phyloP scores from a whole-genome alignment of 1,140 invertebrate species.

The Pseudobourletiella spinata region DNA sequence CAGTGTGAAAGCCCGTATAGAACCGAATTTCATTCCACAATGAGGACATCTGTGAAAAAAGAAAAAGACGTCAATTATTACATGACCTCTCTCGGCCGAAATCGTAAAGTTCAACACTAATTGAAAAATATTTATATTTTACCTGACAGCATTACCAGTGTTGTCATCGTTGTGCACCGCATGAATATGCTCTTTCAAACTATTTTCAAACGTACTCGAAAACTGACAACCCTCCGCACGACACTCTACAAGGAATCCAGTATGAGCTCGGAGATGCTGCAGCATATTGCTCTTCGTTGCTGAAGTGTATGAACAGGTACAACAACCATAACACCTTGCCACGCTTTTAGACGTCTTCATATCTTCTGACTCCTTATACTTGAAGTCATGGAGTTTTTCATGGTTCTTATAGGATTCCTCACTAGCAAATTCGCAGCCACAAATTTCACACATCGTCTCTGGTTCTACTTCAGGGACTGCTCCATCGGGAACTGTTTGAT shows the following conservation, averaged over 20 bases:
- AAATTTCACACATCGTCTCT: conserved; percentile 44
- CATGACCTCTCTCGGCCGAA: no score
- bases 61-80: conserved; percentile 10
- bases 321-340: conserved; percentile 40
- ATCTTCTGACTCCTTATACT: conserved; percentile 22
- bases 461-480: conserved; percentile 37
- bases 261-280: conserved; percentile 45
- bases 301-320: conserved; percentile 42
- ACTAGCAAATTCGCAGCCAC: conserved; percentile 48
- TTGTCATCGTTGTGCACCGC: conserved; percentile 33
- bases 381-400: conserved; percentile 41
- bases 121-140: no score
- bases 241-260: conserved; percentile 39
- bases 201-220: conserved; percentile 38
- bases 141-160: not conserved
- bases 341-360: conserved; percentile 12
- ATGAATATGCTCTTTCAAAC: conserved; percentile 38
- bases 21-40: conserved; percentile 37
- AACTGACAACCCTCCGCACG: conserved; percentile 39
- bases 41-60: conserved; percentile 39
- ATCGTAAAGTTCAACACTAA: no score
- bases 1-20: conserved; percentile 32
- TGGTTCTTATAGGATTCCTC: conserved; percentile 45
- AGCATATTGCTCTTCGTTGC: conserved; percentile 44
- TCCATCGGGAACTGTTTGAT: conserved; percentile 38